phyloP scores from a whole-genome alignment of 2,888 invertebrate species.

The Trichopria drosophilae region DNA sequence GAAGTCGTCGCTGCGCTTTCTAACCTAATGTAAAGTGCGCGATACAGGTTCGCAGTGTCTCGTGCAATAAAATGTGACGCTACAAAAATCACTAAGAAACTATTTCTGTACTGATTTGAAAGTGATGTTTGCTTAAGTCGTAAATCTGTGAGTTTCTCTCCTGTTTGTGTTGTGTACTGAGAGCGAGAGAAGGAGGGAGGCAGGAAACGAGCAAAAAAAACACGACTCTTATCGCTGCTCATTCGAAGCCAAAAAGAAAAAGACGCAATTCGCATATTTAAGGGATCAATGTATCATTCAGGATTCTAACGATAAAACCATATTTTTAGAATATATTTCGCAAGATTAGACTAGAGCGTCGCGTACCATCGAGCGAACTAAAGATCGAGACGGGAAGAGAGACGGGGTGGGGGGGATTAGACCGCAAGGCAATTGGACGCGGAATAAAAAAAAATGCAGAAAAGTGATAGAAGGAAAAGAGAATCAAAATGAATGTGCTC shows the following conservation, averaged over 20 bases:
- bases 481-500: too few species aligned
- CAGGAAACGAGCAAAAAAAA: constrained; percentile 27
- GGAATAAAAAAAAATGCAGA: constrained; percentile 12
- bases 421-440: background rate
- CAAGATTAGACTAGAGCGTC: too few species aligned
- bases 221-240: constrained; percentile 44
- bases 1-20: too few species aligned
- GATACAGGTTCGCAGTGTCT: too few species aligned
- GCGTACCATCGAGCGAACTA: background rate
- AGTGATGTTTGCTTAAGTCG: too few species aligned
- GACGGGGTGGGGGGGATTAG: constrained; percentile 3
- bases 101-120: too few species aligned
- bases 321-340: too few species aligned
- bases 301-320: background rate
- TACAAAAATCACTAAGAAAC: too few species aligned
- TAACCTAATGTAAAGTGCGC: too few species aligned
- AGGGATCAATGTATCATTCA: constrained; percentile 51
- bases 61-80: too few species aligned
- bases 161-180: background rate
- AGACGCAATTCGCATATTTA: constrained; percentile 41
- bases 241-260: constrained; percentile 46
- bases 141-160: too few species aligned
- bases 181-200: constrained; percentile 4
- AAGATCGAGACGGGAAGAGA: constrained; percentile 10
- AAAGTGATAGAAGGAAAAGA: constrained; percentile 12